Conservation (phyloP, 2,797 vertebrate species). For the Lepilemur septentrionalis region DNA sequence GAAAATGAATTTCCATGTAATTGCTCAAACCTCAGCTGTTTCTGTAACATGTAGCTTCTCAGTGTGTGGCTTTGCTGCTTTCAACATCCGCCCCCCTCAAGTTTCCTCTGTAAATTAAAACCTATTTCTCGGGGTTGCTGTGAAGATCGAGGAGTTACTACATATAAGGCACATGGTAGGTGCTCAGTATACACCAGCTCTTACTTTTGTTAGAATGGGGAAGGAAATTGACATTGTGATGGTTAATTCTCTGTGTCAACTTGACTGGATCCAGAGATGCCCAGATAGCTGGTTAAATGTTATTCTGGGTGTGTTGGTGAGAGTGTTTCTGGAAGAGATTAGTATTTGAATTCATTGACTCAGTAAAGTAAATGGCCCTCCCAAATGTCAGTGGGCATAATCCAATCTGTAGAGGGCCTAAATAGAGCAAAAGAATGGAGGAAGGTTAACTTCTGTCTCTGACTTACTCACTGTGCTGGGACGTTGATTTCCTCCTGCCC, state of each 20-base stretch:
- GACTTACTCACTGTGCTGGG: not conserved
- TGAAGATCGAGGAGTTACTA: not conserved
- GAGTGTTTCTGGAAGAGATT: not conserved
- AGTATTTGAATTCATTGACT: not conserved
- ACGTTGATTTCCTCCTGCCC: not conserved
- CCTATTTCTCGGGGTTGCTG: not conserved
- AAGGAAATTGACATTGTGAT: not conserved
- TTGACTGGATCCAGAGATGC: not conserved
- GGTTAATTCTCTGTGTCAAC: not conserved
- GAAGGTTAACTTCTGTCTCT: not conserved
- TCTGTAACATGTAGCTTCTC: not conserved
- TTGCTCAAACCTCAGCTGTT: not conserved
- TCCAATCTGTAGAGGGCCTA: not conserved
- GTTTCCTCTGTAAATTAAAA: not conserved
- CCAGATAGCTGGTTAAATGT: not conserved
- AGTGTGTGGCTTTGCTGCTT: not conserved
- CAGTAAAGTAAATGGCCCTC: not conserved
- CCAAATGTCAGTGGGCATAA: not conserved
- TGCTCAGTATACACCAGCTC: not conserved
- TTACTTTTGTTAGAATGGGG: not conserved
- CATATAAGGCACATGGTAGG: not conserved
- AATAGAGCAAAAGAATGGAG: not conserved
- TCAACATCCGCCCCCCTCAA: fast-evolving
- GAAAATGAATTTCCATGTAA: not conserved
- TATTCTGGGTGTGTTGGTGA: not conserved